Conservation (phyloP, 2,113 vertebrate species). For the Dasyornis broadbenti region DNA sequence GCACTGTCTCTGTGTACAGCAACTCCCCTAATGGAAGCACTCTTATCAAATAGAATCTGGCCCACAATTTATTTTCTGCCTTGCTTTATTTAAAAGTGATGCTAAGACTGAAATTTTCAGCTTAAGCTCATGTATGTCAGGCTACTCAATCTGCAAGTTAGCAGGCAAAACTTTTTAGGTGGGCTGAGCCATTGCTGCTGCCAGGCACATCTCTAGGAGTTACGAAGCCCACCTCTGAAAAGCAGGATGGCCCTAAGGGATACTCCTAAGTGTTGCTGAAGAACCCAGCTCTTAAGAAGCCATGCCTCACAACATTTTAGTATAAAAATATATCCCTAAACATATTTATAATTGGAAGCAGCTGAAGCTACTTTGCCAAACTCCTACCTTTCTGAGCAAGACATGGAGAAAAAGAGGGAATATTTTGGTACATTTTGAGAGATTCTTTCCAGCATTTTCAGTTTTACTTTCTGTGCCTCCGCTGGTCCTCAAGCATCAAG, state of each 20-base stretch:
- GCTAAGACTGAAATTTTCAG: background rate
- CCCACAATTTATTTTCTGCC: background rate
- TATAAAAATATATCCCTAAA: background rate
- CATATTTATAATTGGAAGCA: background rate
- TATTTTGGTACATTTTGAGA: background rate
- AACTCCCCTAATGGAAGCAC: background rate
- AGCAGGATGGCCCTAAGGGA: background rate
- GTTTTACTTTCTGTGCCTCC: background rate
- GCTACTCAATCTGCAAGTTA: background rate
- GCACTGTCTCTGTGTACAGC: rapidly evolving
- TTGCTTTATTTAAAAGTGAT: background rate
- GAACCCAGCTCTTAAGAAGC: background rate
- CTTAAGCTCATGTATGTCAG: background rate
- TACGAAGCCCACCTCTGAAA: background rate
- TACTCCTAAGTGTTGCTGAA: background rate
- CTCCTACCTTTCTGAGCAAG: background rate
- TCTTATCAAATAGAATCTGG: background rate
- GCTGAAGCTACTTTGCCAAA: background rate
- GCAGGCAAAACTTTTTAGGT: background rate
- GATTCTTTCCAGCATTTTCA: background rate
- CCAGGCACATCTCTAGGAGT: background rate
- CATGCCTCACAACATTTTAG: background rate
- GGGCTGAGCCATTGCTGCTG: background rate
- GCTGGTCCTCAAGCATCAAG: background rate
- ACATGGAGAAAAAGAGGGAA: background rate